These are phyloP conservation scores for Portunus trituberculatus DNA, from an alignment of 1,140 invertebrate genomes.

Conservation along the genomic window DNA sequence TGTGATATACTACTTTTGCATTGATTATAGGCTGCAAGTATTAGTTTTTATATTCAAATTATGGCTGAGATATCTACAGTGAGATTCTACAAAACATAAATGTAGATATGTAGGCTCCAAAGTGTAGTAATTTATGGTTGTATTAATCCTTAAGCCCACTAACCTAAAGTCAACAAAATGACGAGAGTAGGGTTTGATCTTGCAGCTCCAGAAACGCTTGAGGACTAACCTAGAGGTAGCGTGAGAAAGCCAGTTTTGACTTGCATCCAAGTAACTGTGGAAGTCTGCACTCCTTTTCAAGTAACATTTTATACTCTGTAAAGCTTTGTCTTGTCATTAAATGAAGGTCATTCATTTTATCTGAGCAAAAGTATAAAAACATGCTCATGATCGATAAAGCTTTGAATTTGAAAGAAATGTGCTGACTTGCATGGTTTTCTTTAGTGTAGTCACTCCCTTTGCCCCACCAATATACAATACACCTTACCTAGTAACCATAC, in stretches of 20 bases:
- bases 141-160: conserved; percentile 53
- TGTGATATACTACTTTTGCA: not conserved
- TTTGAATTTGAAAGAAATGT: conserved; percentile 13
- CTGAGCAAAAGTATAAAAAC: not conserved
- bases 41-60: not conserved
- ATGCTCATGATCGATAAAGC: not conserved
- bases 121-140: conserved; percentile 41
- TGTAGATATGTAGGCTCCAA: conserved; percentile 34
- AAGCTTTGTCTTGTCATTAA: not conserved
- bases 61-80: not conserved
- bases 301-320: not conserved
- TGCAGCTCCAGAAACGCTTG: conserved; percentile 78
- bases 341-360: not conserved
- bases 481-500: conserved; percentile 35
- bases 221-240: conserved; percentile 78
- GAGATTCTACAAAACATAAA: not conserved
- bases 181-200: conserved; percentile 77
- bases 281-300: conserved; percentile 44
- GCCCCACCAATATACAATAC: conserved; percentile 25
- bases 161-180: conserved; percentile 71
- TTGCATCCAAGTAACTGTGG: conserved; percentile 66
- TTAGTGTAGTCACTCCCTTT: conserved; percentile 67
- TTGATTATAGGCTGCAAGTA: not conserved
- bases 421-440: conserved; percentile 40
- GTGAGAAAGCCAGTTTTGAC: conserved; percentile 75